These are phyloP conservation scores for Agriopis aurantiaria DNA, from an alignment of 2,888 invertebrate genomes.

Conservation along the genomic window DNA sequence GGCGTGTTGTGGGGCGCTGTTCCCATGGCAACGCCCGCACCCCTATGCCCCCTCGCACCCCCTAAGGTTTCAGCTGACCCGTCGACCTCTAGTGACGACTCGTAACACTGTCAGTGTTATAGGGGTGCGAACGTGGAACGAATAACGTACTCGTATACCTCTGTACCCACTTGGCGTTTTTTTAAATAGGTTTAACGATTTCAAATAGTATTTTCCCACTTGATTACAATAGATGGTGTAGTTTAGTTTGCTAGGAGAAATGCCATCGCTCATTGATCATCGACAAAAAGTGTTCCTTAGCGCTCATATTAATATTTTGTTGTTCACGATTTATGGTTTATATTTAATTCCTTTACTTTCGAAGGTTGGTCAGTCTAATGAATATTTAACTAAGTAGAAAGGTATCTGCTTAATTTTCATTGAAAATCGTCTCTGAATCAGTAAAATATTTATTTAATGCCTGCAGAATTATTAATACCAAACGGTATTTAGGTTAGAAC, in stretches of 20 bases:
- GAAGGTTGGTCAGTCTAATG: too few species aligned
- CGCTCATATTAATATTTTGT: background rate
- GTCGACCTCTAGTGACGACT: slow-evolving; percentile 80
- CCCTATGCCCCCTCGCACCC: slow-evolving; percentile 54
- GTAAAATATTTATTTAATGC: too few species aligned
- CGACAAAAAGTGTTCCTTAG: background rate
- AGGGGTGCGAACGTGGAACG: slow-evolving; percentile 52
- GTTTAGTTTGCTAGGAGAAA: background rate
- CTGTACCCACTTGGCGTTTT: background rate
- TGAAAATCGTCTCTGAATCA: too few species aligned
- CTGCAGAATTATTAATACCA: too few species aligned
- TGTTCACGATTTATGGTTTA: too few species aligned
- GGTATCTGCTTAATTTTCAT: too few species aligned
- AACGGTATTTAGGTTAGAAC: too few species aligned
- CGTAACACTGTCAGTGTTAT: slow-evolving; percentile 72
- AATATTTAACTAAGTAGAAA: background rate
- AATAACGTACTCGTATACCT: slow-evolving; percentile 16
- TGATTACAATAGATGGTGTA: background rate
- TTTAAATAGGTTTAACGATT: background rate
- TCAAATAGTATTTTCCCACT: slow-evolving; percentile 2
- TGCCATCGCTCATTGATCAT: background rate
- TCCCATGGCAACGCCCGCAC: slow-evolving; percentile 67
- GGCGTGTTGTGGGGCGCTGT: slow-evolving; percentile 84
- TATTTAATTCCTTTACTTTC: too few species aligned
- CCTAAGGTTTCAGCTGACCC: slow-evolving; percentile 74